These are phyloP conservation scores for Drosophila biarmipes DNA, from an alignment of 1,140 invertebrate genomes.

Conservation along the genomic window DNA sequence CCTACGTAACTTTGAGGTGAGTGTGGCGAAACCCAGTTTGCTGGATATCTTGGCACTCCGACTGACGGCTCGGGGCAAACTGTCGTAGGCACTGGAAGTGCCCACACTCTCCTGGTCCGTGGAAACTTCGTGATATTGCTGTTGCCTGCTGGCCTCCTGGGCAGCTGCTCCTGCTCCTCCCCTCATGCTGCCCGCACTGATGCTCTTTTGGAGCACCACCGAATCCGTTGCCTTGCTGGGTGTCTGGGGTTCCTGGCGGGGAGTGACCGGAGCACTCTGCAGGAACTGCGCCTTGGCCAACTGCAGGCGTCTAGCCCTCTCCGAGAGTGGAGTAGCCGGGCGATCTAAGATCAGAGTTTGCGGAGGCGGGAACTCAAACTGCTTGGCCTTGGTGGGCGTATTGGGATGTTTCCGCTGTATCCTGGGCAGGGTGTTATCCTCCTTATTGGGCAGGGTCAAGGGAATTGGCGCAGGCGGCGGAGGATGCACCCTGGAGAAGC, in stretches of 20 bases:
- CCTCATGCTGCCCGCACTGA: slow-evolving; percentile 89
- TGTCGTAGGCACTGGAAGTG: slow-evolving; percentile 68
- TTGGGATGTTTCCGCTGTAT: slow-evolving; percentile 63
- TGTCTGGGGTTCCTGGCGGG: slow-evolving; percentile 49
- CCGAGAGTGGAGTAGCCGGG: slow-evolving; percentile 76
- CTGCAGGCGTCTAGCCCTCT: slow-evolving; percentile 86
- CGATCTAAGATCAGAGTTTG: slow-evolving; percentile 31
- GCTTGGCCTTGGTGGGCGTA: slow-evolving; percentile 72
- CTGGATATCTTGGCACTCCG: slow-evolving; percentile 74
- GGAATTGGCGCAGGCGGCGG: slow-evolving; percentile 7
- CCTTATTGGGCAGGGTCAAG: slow-evolving; percentile 53
- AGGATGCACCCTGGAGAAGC: slow-evolving; percentile 37
- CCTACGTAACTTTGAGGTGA: slow-evolving; percentile 87
- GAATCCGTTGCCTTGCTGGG: slow-evolving; percentile 18
- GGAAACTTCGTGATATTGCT: slow-evolving; percentile 21
- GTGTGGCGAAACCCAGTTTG: slow-evolving; percentile 87
- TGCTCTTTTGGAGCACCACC: slow-evolving; percentile 85
- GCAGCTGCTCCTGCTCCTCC: slow-evolving; percentile 29
- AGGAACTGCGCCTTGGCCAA: slow-evolving; percentile 88
- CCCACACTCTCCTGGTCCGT: slow-evolving; percentile 77
- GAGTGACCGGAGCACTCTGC: slow-evolving; percentile 66
- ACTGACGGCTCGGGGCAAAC: slow-evolving; percentile 67
- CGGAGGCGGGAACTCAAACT: slow-evolving; percentile 72
- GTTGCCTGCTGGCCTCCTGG: slow-evolving; percentile 26
- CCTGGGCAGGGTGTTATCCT: slow-evolving; percentile 69